Evolutionary conservation across 2,113 vertebrate species (phyloP).

Genomic region (Stegostoma tigrinum): DNA sequence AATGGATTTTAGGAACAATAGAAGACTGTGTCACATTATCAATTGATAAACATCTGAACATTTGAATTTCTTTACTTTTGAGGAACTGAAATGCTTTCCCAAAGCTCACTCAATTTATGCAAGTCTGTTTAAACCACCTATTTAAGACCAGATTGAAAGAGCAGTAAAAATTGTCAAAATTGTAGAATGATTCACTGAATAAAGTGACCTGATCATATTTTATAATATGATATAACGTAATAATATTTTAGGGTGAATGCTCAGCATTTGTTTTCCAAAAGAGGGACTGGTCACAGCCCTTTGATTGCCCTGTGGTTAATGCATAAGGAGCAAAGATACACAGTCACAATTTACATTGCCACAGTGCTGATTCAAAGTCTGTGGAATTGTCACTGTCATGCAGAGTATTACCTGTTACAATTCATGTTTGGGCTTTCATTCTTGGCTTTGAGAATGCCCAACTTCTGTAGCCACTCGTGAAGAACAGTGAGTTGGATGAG

Average conservation of each 20-base stretch:
- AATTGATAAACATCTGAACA: neutral
- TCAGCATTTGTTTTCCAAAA: neutral
- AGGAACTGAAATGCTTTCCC: neutral
- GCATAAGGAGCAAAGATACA: neutral
- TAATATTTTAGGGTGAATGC: neutral
- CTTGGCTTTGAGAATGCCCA: neutral
- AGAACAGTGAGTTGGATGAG: neutral
- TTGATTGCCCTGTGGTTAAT: neutral
- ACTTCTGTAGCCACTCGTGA: neutral
- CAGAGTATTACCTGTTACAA: neutral
- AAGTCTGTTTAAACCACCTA: neutral
- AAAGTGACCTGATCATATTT: neutral
- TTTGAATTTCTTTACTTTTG: neutral
- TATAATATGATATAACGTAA: neutral
- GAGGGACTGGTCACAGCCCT: neutral
- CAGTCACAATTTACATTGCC: neutral
- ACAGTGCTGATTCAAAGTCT: neutral
- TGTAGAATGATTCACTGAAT: neutral
- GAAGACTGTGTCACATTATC: neutral
- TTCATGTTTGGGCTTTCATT: neutral
- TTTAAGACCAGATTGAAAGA: neutral
- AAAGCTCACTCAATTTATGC: neutral
- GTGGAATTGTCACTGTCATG: too few relatives aligned
- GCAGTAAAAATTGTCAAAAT: neutral
- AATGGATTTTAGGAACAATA: neutral